Conservation (phyloP, 2,888 invertebrate genomes). For the Apamea epomidion region DNA sequence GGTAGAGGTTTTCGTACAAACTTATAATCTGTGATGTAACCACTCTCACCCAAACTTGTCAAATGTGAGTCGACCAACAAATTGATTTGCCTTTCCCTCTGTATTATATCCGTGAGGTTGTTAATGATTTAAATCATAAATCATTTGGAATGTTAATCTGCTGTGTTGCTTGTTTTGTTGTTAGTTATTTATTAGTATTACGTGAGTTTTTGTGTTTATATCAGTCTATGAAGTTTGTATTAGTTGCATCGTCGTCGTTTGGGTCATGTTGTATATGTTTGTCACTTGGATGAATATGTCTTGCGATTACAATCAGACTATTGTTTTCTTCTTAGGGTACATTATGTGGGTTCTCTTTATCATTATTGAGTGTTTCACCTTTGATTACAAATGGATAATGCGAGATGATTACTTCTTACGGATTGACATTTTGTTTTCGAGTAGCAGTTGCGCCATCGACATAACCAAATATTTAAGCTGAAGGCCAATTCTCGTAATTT, state of each 20-base stretch:
- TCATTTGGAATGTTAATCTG: conserved; percentile 40
- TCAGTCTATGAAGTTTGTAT: not conserved
- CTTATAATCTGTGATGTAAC: conserved; percentile 40
- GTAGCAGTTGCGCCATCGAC: conserved; percentile 28
- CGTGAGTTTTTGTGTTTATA: conserved; percentile 15
- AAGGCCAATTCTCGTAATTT: too few species aligned
- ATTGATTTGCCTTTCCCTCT: conserved; percentile 59
- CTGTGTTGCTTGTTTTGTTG: conserved; percentile 26
- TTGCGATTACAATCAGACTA: not conserved
- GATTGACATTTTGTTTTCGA: conserved; percentile 37
- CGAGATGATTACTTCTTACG: not conserved
- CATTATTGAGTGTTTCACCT: not conserved
- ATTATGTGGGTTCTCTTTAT: not conserved
- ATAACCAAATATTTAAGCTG: conserved; percentile 19
- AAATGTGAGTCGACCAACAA: conserved; percentile 42
- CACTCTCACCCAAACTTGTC: conserved; percentile 55
- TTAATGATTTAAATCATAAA: conserved; percentile 43
- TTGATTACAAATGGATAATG: conserved; percentile 6
- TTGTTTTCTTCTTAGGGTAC: not conserved
- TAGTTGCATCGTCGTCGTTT: not conserved
- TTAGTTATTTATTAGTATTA: conserved; percentile 4
- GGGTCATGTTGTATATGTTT: not conserved
- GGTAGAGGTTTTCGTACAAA: conserved; percentile 15
- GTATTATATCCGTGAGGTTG: conserved; percentile 18
- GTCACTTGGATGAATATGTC: not conserved